phyloP scores from a whole-genome alignment of 64 coral and sea anemone genomes.

The Stylophora pistillata region DNA sequence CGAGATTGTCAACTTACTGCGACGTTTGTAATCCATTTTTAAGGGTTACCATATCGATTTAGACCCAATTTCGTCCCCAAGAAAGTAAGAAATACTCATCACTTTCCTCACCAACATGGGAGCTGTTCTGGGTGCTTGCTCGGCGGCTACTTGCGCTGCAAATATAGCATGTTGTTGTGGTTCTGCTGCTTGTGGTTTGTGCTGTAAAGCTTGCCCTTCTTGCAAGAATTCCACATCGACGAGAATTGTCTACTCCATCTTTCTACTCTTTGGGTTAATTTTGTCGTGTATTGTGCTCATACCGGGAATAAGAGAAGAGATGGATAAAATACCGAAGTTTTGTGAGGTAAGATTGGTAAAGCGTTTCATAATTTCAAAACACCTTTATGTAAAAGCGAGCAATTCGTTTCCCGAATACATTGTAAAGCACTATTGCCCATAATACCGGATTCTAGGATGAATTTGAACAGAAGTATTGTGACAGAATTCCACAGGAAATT shows the following conservation, averaged over 20 bases:
- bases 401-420: no score
- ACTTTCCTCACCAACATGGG: slow-evolving; percentile 52
- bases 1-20: no score
- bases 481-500: no score
- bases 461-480: no score
- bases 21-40: no score
- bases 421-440: no score
- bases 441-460: no score
- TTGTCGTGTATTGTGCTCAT: slow-evolving; percentile 78
- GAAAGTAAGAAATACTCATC: not conserved
- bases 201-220: slow-evolving; percentile 78
- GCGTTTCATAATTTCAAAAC: not conserved
- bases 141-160: slow-evolving; percentile 80
- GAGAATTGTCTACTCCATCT: slow-evolving; percentile 83
- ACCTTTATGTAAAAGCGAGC: not conserved
- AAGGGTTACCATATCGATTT: not conserved
- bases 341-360: slow-evolving; percentile 67
- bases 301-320: slow-evolving; percentile 77
- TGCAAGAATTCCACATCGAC: slow-evolving; percentile 88
- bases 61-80: not conserved
- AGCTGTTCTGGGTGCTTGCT: slow-evolving; percentile 76
- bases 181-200: slow-evolving; percentile 75
- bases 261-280: slow-evolving; percentile 82
- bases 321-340: slow-evolving; percentile 77
- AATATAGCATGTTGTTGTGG: slow-evolving; percentile 89